Percentiles rank a stretch among this genome's conserved stretches.
Conservation (phyloP, 2,113 vertebrate genomes). For the Pseudorasbora parva region DNA sequence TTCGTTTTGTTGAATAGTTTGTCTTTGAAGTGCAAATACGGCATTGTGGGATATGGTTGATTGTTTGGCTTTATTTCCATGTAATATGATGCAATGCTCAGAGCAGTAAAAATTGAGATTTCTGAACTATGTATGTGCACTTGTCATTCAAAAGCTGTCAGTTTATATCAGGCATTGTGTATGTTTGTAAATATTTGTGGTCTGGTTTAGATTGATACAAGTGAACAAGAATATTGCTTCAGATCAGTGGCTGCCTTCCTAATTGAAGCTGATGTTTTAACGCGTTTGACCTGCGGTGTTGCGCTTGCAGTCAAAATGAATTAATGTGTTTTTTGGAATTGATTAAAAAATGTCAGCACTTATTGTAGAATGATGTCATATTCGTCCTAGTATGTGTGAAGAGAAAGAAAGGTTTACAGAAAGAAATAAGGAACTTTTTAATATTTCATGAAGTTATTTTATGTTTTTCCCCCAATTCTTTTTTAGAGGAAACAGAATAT, state of each 20-base stretch:
- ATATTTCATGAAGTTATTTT: neutral
- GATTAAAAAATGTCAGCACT: constrained; percentile 71
- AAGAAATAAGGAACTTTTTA: neutral
- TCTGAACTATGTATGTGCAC: constrained; percentile 25
- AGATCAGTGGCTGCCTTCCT: constrained; percentile 64
- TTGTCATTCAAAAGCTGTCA: constrained; percentile 30
- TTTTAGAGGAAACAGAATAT: neutral
- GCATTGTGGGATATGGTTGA: constrained; percentile 25
- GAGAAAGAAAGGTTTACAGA: neutral
- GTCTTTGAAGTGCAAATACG: constrained; percentile 44
- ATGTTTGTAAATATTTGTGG: constrained; percentile 1
- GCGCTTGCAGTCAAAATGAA: constrained; percentile 75
- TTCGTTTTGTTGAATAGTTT: constrained; percentile 38
- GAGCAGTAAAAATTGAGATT: neutral
- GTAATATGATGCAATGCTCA: constrained; percentile 17
- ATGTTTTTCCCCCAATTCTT: neutral
- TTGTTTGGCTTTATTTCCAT: constrained; percentile 14
- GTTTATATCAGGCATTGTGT: neutral
- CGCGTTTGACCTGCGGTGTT: constrained; percentile 75
- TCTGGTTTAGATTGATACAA: constrained; percentile 18
- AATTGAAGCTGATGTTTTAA: constrained; percentile 74
- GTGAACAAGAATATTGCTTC: constrained; percentile 25
- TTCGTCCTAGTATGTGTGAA: constrained; percentile 63
- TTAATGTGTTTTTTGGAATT: constrained; percentile 74
- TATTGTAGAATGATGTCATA: constrained; percentile 67